Base-by-base conservation (phyloP, 1,140 invertebrate species). In the Ooceraea biroi region DNA sequence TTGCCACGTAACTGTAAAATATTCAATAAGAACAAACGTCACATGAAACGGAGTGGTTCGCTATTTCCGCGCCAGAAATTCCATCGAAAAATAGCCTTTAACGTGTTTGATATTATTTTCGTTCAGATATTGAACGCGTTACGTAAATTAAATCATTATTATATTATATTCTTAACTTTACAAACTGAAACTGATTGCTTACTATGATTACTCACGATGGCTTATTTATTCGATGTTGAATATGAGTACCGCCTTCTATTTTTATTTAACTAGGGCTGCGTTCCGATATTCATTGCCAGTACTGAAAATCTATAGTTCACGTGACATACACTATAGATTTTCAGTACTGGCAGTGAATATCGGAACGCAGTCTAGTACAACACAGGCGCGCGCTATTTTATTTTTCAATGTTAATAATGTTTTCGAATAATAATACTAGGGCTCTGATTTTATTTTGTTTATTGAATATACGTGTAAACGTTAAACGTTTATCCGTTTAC, bases 211-310 rank as follows among this genome's bases (percentile, higher is more conserved):
- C 44, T 22, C 2, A 12, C 14, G 4, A 60, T n/a, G n/a, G n/a
- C n/a, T n/a, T 27, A 73, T 58, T 73, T 58, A 58, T 58, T 60
- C n/a, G 41, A 44, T 60, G 30, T 0, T 73, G 14, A 73, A 58
- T 57, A 57, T 52, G 12, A 66, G 2, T 11, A 48, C 60, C 2
- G 14, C 14, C 17, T 50, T 41, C 5, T 50, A 41, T 41, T 66
- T 8, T 22, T n/a, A n/a, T n/a, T n/a, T n/a, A n/a, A n/a, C n/a
- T n/a, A n/a, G n/a, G n/a, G n/a, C n/a, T n/a, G n/a, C n/a, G n/a
- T n/a, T n/a, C n/a, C n/a, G n/a, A n/a, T n/a, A n/a, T n/a, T n/a
- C n/a, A n/a, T n/a, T n/a, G n/a, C n/a, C n/a, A n/a, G n/a, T n/a
- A n/a, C n/a, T n/a, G n/a, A n/a, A n/a, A n/a, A n/a, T n/a, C n/a